phyloP scores from a whole-genome alignment of 2,888 invertebrate species.

The Clostera curtula region DNA sequence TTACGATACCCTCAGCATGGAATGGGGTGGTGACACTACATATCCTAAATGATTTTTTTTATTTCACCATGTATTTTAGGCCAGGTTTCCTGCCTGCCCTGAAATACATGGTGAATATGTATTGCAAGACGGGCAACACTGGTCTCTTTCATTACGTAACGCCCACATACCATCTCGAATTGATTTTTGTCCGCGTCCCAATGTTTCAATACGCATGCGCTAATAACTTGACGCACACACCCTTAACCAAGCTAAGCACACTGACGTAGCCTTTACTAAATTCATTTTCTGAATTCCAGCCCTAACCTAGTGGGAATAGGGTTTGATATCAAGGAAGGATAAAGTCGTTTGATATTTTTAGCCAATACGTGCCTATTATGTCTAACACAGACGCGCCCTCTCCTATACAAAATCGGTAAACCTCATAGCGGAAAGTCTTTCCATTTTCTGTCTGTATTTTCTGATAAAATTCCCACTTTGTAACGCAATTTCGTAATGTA shows the following conservation, averaged over 20 bases:
- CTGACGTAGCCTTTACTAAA: conserved; percentile 22
- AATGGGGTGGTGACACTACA: no score
- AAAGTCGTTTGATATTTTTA: conserved; percentile 54
- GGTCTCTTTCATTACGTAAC: conserved; percentile 66
- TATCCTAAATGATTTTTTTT: no score
- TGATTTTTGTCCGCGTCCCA: conserved; percentile 63
- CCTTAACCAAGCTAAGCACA: conserved; percentile 30
- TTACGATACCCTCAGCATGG: no score
- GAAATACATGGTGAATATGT: no score
- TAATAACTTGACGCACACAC: conserved; percentile 44
- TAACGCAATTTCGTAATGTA: conserved; percentile 29
- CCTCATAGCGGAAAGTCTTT: conserved; percentile 58
- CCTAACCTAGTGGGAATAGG: conserved; percentile 10
- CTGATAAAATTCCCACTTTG: conserved; percentile 46
- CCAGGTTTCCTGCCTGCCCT: no score
- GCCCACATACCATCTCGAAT: conserved; percentile 60
- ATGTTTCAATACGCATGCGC: conserved; percentile 53
- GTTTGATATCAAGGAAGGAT: conserved; percentile 10
- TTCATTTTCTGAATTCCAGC: conserved; percentile 18
- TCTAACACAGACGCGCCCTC: conserved; percentile 63
- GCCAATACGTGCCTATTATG: conserved; percentile 60
- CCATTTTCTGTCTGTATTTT: conserved; percentile 52
- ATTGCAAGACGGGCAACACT: no score
- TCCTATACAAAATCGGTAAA: conserved; percentile 65
- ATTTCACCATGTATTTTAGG: no score